Conservation (phyloP, 2,888 invertebrate genomes). For the Trichogramma dendrolimi region DNA sequence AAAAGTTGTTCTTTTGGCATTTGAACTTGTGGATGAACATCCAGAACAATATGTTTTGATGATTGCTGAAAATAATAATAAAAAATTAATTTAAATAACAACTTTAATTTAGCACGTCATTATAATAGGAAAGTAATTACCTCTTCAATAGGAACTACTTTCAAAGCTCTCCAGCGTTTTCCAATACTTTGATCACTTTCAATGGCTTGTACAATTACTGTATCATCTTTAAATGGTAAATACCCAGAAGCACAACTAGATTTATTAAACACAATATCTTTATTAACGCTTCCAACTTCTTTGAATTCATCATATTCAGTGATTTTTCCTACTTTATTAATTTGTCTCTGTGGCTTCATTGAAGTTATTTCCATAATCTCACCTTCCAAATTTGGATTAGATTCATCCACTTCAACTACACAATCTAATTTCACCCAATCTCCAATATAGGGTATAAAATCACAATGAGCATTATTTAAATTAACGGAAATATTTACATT, state of each 20-base stretch:
- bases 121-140: constrained; percentile 17
- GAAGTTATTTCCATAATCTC: constrained; percentile 61
- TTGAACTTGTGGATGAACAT: constrained; percentile 11
- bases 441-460: constrained; percentile 66
- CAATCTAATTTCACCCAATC: constrained; percentile 67
- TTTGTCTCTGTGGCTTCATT: constrained; percentile 60
- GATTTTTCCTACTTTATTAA: constrained; percentile 56
- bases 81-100: neutral
- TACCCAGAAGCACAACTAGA: constrained; percentile 56
- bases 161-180: constrained; percentile 61
- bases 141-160: constrained; percentile 45
- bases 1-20: constrained; percentile 28
- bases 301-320: constrained; percentile 46
- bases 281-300: constrained; percentile 58
- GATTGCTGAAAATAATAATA: constrained; percentile 13
- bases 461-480: constrained; percentile 61
- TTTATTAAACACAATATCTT: constrained; percentile 59
- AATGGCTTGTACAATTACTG: constrained; percentile 65
- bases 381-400: constrained; percentile 54
- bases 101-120: neutral
- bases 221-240: constrained; percentile 59
- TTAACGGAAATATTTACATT: constrained; percentile 59
- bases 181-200: constrained; percentile 65
- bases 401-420: constrained; percentile 60
- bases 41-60: constrained; percentile 11